These are phyloP conservation scores for Pseudopodoces humilis DNA, from an alignment of 2,113 vertebrate genomes.

Conservation along the genomic window DNA sequence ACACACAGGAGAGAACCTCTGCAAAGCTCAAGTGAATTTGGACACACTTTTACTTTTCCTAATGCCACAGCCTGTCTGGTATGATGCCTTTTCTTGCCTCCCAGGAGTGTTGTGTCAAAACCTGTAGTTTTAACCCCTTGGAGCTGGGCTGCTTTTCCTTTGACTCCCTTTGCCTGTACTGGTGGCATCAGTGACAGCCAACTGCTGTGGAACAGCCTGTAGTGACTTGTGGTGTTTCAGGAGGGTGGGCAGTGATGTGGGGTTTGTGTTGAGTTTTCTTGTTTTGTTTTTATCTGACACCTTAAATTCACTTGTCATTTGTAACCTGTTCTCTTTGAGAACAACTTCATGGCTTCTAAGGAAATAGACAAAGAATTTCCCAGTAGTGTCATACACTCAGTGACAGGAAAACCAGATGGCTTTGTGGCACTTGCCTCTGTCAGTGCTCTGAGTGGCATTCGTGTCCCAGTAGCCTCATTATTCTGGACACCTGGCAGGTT, in stretches of 20 bases:
- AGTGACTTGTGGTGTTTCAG: not conserved
- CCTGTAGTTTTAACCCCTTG: not conserved
- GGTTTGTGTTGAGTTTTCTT: not conserved
- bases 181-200: not conserved
- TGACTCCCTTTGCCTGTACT: not conserved
- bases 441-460: not conserved
- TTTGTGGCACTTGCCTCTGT: accelerated
- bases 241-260: not conserved
- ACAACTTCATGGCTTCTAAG: not conserved
- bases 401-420: not conserved
- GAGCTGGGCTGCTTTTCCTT: not conserved
- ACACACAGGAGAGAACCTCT: not conserved
- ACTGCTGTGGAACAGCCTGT: accelerated
- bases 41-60: not conserved
- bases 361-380: not conserved
- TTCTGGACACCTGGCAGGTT: no score
- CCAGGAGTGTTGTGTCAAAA: not conserved
- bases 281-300: not conserved
- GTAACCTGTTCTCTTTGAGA: not conserved
- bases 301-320: not conserved
- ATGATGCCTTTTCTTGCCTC: not conserved
- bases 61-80: not conserved
- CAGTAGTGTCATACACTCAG: not conserved
- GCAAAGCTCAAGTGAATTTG: not conserved
- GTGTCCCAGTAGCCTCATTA: accelerated